Evolutionary conservation across 2,888 invertebrate species (phyloP), one percentile per base, ranked within the genome.

Genomic region (Drosophila melanosoma): DNA sequence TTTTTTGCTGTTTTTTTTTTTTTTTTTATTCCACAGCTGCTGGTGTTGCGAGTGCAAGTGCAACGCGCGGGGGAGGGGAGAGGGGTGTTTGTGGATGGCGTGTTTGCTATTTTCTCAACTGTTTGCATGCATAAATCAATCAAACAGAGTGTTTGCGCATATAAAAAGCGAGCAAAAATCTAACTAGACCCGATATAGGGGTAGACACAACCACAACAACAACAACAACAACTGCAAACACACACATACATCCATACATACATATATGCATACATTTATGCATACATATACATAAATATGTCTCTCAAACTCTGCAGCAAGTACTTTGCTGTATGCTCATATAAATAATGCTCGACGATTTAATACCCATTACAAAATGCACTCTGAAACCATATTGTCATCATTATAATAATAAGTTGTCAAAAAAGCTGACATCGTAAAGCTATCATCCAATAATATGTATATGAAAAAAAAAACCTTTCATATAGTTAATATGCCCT

Each of bases 41-140:
- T 52, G 63, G 45, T 35, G n/a, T 26, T 20, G 20, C 45, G 20
- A n/a, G 12, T 51, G 35, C 51, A 52, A 5, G 15, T 23, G 29
- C 26, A 42, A 7, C 15, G 6, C 6, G 17, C 1, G n/a, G 17
- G 17, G 12, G 4, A 23, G 10, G 1, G 12, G 3, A 1, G 36
- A 33, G 35, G 20, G 1, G 36, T 29, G 29, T 29, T 29, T 29
- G 2, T 10, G 12, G 12, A 32, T 12, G 40, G 17, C 33, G 51
- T 49, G 20, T 63, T 33, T 58, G 54, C 57, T 29, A 54, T 58
- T 45, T 42, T 56, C 66, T 51, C 62, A 60, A 48, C 76, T 77
- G 76, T 76, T 74, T 70, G 76, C 71, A 76, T 80, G 85, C 83
- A 86, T 83, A 85, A 88, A 85, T 88, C 88, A 85, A 85, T 85